Evolutionary conservation across 2,888 invertebrate species (phyloP), one percentile per base, ranked within the genome.

Genomic region (Chalcosyrphus nemorum): DNA sequence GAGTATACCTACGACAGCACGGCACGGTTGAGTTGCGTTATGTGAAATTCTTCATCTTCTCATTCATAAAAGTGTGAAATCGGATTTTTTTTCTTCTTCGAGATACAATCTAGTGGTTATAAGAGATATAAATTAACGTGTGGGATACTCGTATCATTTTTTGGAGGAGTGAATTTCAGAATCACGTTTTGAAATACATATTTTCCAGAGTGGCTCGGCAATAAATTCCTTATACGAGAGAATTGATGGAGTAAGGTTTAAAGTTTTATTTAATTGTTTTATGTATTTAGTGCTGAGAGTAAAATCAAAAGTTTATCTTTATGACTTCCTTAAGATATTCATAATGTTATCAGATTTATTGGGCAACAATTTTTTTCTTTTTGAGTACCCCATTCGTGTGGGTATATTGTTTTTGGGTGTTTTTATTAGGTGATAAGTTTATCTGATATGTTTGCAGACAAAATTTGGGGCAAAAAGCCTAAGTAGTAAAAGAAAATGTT

Each of bases 61-160:
- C 56, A 77, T 77, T 80, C 65, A 80, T 66, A 66, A 68, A 74
- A 66, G 80, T 74, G 54, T 75, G 66, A 75, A 65, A 57, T 75
- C 52, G 72, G 45, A 65, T 57, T 75, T 45, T 54, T 47, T n/a
- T n/a, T n/a, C n/a, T n/a, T n/a, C n/a, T n/a, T n/a, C n/a, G 45
- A 57, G 21, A 61, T 72, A 41, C 38, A 72, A 59, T 59, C 17
- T 29, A 38, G 27, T 59, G 38, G 50, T 21, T 50, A 13, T 63
- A n/a, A 47, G 47, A 63, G 47, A 45, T n/a, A 24, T 21, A n/a
- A n/a, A n/a, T n/a, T n/a, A n/a, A 24, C 35, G 17, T 5, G 50
- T 50, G 45, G 43, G 24, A 57, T 57, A 57, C n/a, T n/a, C n/a
- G n/a, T n/a, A n/a, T n/a, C n/a, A n/a, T 13, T n/a, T 0, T 38